Percentiles rank a stretch among this genome's conserved stretches.
Evolutionary conservation across 2,888 invertebrate species (phyloP).

Genomic region (Globia sparganii): DNA sequence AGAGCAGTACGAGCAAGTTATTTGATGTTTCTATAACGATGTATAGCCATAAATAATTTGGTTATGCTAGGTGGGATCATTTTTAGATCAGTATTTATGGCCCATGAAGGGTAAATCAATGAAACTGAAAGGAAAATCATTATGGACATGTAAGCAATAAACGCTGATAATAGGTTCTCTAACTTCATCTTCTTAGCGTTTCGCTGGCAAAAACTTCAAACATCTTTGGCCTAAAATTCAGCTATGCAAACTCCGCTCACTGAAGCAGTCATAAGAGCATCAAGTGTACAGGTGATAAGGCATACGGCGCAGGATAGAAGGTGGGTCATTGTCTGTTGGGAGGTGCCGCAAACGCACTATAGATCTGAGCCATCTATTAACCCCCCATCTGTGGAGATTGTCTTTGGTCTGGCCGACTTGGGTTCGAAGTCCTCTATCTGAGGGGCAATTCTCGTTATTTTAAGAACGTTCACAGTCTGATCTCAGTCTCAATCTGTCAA

Average conservation of each 20-base stretch:
- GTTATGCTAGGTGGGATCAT: constrained; percentile 26
- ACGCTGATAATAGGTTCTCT: not conserved
- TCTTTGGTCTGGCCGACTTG: too few relatives aligned
- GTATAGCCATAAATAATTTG: constrained; percentile 41
- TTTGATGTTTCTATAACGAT: constrained; percentile 49
- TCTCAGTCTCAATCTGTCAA: too few relatives aligned
- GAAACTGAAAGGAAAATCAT: not conserved
- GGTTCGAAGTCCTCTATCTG: too few relatives aligned
- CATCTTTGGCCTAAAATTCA: not conserved
- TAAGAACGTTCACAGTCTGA: too few relatives aligned
- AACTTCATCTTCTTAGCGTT: not conserved
- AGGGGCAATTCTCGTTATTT: too few relatives aligned
- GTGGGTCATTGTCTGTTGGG: not conserved
- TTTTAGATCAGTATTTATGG: constrained; percentile 21
- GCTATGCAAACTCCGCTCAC: not conserved
- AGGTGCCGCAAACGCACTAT: too few relatives aligned
- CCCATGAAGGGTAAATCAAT: not conserved
- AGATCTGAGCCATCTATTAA: too few relatives aligned
- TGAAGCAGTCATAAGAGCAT: not conserved
- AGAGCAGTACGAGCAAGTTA: constrained; percentile 38
- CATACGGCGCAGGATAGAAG: not conserved
- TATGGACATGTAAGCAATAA: not conserved
- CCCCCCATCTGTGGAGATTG: too few relatives aligned
- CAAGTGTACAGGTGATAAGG: not conserved
- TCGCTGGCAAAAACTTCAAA: not conserved